Conservation (phyloP, 2,888 invertebrate species). For the Drosophila formosana region DNA sequence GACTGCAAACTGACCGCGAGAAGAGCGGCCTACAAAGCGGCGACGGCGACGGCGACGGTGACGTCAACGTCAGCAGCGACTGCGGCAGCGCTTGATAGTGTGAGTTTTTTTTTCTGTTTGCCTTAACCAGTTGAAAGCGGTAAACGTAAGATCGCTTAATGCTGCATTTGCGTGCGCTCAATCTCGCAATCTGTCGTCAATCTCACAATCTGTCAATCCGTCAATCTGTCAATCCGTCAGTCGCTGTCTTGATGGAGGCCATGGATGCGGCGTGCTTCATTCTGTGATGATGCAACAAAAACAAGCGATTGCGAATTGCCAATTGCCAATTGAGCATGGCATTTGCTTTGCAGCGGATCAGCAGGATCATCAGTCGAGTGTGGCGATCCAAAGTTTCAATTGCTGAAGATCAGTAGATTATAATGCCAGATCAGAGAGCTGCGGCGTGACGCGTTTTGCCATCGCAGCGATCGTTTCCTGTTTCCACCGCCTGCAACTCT, state of each 20-base stretch:
- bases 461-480: too few relatives aligned
- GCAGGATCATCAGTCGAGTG: conserved; percentile 18
- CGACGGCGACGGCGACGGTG: background rate
- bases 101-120: background rate
- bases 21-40: conserved; percentile 27
- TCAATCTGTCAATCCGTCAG: conserved; percentile 12
- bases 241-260: conserved; percentile 48
- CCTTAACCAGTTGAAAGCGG: background rate
- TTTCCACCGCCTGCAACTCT: too few relatives aligned
- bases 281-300: conserved; percentile 71
- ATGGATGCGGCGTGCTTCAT: conserved; percentile 14
- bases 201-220: background rate
- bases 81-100: background rate
- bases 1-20: conserved; percentile 13
- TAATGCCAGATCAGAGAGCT: too few relatives aligned
- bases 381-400: conserved; percentile 11
- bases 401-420: background rate
- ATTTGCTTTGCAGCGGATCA: background rate
- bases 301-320: conserved; percentile 76
- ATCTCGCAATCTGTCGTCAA: background rate
- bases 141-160: background rate
- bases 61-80: background rate
- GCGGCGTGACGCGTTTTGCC: too few relatives aligned
- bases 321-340: conserved; percentile 61
- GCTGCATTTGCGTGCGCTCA: background rate